Base-by-base conservation (phyloP, 2,888 invertebrate genomes). In the Euproctis similis region DNA sequence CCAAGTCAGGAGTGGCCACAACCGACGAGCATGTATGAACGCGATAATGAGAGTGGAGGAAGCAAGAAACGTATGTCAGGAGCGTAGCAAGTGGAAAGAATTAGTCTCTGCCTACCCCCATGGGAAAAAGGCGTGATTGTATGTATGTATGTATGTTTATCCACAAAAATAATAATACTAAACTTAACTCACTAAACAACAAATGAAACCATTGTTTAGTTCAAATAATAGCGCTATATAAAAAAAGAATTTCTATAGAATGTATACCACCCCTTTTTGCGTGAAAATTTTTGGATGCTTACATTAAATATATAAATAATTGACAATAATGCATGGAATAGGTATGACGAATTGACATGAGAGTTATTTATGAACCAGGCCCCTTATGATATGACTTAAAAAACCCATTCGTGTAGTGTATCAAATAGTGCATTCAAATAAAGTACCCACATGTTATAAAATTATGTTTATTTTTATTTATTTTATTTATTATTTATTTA, bases 361-460 rank as follows among this genome's bases (percentile, higher is more conserved):
- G 59, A 64, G 62, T 65, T 56, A 69, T 71, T 67, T 66, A 69
- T 64, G 46, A 52, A 52, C 51, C 37, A 46, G 48, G 50, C 41
- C 54, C 49, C 61, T 63, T 58, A 53, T 53, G 45, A 52, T 49
- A 42, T 43, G 38, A 41, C 33, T n/a, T n/a, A n/a, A n/a, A n/a
- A n/a, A n/a, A n/a, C n/a, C n/a, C n/a, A n/a, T n/a, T n/a, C n/a
- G n/a, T n/a, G n/a, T n/a, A n/a, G n/a, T n/a, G n/a, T n/a, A 51
- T 53, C 46, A 46, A 57, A 58, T 52, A 53, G 46, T 48, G 59
- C 62, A 72, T 67, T 66, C 36, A 51, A 55, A 64, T 58, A 48
- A 67, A 74, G 69, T 67, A 66, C 80, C 81, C 78, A 56, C 64
- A 77, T 80, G 56, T 38, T 55, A 35, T 64, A 59, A 64, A 68